Conservation (phyloP, 2,888 invertebrate genomes). For the Meghimatium bilineatum region DNA sequence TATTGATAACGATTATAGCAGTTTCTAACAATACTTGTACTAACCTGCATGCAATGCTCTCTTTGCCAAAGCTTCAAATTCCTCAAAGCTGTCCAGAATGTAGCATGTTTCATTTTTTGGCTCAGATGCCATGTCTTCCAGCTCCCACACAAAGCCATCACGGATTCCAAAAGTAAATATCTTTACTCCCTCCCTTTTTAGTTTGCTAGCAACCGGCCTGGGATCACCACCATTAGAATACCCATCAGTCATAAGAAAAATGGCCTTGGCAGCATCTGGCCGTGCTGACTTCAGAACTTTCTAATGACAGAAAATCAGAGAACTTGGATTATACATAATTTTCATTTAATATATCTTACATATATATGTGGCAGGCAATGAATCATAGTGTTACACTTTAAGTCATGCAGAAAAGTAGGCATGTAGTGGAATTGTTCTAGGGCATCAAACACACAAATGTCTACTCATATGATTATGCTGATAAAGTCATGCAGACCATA, state of each 20-base stretch:
- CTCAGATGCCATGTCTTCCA: slow-evolving; percentile 82
- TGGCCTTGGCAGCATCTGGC: slow-evolving; percentile 79
- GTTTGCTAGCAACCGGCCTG: slow-evolving; percentile 80
- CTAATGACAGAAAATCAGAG: slow-evolving; percentile 57
- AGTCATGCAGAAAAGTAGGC: no score
- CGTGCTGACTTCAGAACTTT: slow-evolving; percentile 71
- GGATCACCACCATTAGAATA: slow-evolving; percentile 85
- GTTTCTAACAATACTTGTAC: not conserved
- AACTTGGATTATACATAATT: not conserved
- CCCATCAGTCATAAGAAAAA: slow-evolving; percentile 85
- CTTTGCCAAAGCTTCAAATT: slow-evolving; percentile 84
- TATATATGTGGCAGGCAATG: not conserved
- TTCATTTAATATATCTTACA: not conserved
- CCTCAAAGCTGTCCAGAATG: slow-evolving; percentile 83
- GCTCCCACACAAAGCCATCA: slow-evolving; percentile 81
- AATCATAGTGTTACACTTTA: no score
- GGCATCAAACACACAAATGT: no score
- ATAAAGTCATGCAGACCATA: no score
- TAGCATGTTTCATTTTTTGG: slow-evolving; percentile 83
- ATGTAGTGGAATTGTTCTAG: no score
- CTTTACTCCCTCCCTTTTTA: slow-evolving; percentile 78
- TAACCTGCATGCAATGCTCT: slow-evolving; percentile 84
- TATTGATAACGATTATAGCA: no score
- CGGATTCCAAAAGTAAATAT: slow-evolving; percentile 81
- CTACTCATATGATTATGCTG: no score